Percentiles rank a stretch among this genome's conserved stretches.
Evolutionary conservation across 1,140 invertebrate species (phyloP).

Genomic region (Drosophila nigromelanica): DNA sequence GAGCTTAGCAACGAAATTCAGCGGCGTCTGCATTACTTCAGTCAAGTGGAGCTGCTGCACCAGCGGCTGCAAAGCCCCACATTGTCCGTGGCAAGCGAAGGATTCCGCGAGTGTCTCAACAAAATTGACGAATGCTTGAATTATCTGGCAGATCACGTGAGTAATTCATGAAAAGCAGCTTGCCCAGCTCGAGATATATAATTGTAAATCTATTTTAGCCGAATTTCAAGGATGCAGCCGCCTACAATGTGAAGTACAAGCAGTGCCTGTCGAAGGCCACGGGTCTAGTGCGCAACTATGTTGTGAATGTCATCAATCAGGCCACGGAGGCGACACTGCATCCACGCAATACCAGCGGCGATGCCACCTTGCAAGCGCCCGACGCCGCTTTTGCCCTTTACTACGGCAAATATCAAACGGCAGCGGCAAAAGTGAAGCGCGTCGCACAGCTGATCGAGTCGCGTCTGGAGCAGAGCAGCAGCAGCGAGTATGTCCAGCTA

Average conservation of each 20-base stretch:
- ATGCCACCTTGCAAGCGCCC: constrained; percentile 68
- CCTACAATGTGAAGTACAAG: constrained; percentile 90
- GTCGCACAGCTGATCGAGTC: constrained; percentile 93
- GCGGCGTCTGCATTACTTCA: constrained; percentile 92
- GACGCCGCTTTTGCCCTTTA: constrained; percentile 95
- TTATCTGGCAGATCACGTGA: constrained; percentile 93
- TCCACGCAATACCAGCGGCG: constrained; percentile 74
- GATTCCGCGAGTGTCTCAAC: constrained; percentile 91
- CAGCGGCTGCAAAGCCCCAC: constrained; percentile 92
- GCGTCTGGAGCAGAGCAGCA: constrained; percentile 86
- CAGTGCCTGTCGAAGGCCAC: constrained; percentile 92
- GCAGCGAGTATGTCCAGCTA: constrained; percentile 90
- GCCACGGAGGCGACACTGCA: constrained; percentile 90
- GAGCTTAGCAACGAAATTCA: constrained; percentile 91
- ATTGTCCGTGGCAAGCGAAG: constrained; percentile 92
- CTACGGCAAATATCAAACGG: constrained; percentile 97
- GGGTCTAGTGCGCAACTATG: constrained; percentile 90
- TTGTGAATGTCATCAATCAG: constrained; percentile 89
- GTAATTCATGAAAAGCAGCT: constrained; percentile 64
- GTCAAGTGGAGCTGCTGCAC: constrained; percentile 91
- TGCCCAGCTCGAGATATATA: too few species aligned
- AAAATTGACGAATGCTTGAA: constrained; percentile 94
- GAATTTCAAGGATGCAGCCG: constrained; percentile 89
- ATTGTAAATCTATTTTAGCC: constrained; percentile 81
- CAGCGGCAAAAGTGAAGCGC: constrained; percentile 91